Evolutionary conservation across 2,797 vertebrate genomes (phyloP), one percentile per base, ranked within the genome.

Genomic region (Melopsittacus undulatus): DNA sequence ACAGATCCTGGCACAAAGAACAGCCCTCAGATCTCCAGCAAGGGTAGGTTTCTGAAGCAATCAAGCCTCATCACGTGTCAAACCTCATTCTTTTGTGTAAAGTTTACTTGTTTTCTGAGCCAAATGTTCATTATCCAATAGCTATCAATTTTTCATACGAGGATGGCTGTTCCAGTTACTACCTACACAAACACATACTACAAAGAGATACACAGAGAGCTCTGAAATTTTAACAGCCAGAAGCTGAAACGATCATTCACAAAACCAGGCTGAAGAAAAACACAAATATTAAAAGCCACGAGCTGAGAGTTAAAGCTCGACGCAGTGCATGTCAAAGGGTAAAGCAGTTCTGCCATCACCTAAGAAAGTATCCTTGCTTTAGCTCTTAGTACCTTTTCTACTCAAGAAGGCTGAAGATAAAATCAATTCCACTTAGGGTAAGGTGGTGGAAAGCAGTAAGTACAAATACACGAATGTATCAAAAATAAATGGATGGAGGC

Each of bases 101-200:
- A 90, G 83, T 84, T 83, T 32, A 32, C 72, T 80, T 87, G 78
- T 79, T 79, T 42, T 59, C 63, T 40, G 68, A 93, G 93, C 78
- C 89, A 95, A 95, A 76, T 32, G 83, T 70, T 92, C 80, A 77
- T 83, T 83, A 89, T 30, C 78, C 81, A 84, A 59, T 59, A 89
- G 45, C 81, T 85, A 92, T 77, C 75, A 83, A 63, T 94, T 96
- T 84, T 92, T 89, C 56, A 90, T 74, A 81, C 10, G n/a, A 80
- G 56, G 77, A 80, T 63, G 68, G 89, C 49, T 6, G 14, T 70
- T 96, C 56, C 56, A 26, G 0, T 74, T 77, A 95, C 59, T 74
- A 87, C 85, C 87, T 51, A 70, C 7, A 76, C 27, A 61, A 74
- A 82, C 2, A 2, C 48, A 30, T 32, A 29, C 45, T 24, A 68